These are phyloP conservation scores for Nomada ferruginata DNA, from an alignment of 2,888 invertebrate species.

Conservation along the genomic window DNA sequence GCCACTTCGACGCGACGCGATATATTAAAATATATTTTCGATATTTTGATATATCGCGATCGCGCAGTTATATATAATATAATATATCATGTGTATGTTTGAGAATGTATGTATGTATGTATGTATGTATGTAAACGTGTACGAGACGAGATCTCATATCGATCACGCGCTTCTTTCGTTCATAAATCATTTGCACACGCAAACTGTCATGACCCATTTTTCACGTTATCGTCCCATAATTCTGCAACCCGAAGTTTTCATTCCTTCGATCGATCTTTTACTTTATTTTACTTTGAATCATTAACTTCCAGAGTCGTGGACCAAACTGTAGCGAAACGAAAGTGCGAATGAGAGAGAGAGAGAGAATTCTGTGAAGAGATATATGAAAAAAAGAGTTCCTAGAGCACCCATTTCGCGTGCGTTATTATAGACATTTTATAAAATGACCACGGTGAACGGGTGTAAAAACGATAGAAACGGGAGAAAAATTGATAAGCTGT, in stretches of 20 bases:
- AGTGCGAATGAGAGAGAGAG: slow-evolving; percentile 40
- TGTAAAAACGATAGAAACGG: slow-evolving; percentile 39
- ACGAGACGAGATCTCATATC: slow-evolving; percentile 55
- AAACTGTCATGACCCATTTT: slow-evolving; percentile 1
- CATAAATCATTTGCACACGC: slow-evolving; percentile 6
- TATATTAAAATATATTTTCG: slow-evolving; percentile 32
- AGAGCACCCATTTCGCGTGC: slow-evolving; percentile 54
- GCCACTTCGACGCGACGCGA: slow-evolving; percentile 24
- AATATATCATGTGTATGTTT: slow-evolving; percentile 44
- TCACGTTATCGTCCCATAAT: background rate
- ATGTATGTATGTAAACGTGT: slow-evolving; percentile 43
- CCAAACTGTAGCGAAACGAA: slow-evolving; percentile 70
- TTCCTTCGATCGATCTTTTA: slow-evolving; percentile 33
- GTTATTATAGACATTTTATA: slow-evolving; percentile 52
- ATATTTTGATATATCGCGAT: slow-evolving; percentile 42
- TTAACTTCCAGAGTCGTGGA: slow-evolving; percentile 72
- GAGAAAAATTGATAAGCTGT: slow-evolving; percentile 6
- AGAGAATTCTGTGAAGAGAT: slow-evolving; percentile 29
- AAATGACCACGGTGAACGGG: slow-evolving; percentile 40
- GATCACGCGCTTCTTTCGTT: slow-evolving; percentile 52
- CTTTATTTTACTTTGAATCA: slow-evolving; percentile 60
- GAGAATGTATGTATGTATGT: slow-evolving; percentile 48
- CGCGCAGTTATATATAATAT: slow-evolving; percentile 58
- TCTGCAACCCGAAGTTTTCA: slow-evolving; percentile 5
- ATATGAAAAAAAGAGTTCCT: slow-evolving; percentile 67